Percentiles rank a stretch among this genome's conserved stretches.
These are phyloP conservation scores for Cheilosia variabilis DNA, from an alignment of 2,888 invertebrate species.

Conservation along the genomic window DNA sequence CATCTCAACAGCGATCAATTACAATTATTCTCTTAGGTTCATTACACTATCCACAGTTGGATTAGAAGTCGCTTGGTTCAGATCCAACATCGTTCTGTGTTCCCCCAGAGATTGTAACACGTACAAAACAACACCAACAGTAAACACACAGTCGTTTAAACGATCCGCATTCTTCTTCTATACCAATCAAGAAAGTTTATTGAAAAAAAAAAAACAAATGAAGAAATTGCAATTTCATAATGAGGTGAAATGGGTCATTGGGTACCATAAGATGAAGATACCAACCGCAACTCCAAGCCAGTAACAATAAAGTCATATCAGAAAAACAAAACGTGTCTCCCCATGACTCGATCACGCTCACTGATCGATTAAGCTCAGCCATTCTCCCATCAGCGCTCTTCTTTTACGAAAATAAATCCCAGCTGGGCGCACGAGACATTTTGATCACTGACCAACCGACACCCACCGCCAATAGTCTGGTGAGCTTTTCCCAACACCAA, in stretches of 20 bases:
- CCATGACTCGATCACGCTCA: neutral
- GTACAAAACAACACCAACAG: too few species aligned
- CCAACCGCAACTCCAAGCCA: neutral
- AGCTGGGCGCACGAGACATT: conserved; percentile 32
- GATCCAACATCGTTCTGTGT: too few species aligned
- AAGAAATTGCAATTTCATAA: neutral
- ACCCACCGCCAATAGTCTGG: conserved; percentile 44
- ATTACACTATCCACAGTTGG: too few species aligned
- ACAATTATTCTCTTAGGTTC: too few species aligned
- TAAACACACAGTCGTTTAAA: too few species aligned
- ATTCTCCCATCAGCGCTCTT: conserved; percentile 27
- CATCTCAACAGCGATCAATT: too few species aligned
- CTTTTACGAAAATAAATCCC: conserved; percentile 52
- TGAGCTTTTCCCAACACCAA: conserved; percentile 44
- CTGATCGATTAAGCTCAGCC: conserved; percentile 21
- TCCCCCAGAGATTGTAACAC: too few species aligned
- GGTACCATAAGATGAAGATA: neutral
- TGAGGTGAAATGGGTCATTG: conserved; percentile 1
- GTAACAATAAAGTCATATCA: neutral
- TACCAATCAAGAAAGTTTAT: too few species aligned
- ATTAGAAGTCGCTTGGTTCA: too few species aligned
- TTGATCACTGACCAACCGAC: conserved; percentile 7
- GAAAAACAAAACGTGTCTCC: neutral
- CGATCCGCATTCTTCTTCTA: too few species aligned
- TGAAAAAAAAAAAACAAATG: neutral